Evolutionary conservation across 2,113 vertebrate species (phyloP).

Genomic region (Nerophis lumbriciformis): DNA sequence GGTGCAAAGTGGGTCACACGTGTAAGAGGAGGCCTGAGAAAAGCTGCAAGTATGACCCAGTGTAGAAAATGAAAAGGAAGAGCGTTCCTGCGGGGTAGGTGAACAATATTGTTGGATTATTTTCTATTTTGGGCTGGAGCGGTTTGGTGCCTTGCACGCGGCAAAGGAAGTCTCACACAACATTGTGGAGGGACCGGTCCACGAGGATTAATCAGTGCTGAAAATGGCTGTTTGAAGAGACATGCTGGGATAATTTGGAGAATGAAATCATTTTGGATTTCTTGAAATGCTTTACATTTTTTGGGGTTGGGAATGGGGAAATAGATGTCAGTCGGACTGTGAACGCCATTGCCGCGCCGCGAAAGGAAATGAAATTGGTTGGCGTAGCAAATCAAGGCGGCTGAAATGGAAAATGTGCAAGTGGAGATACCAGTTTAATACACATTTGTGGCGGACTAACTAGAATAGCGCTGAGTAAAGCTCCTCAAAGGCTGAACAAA

Average conservation of each 20-base stretch:
- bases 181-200: background rate
- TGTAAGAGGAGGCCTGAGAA: background rate
- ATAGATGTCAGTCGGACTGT: background rate
- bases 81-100: background rate
- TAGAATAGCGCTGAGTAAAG: background rate
- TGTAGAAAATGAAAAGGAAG: background rate
- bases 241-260: background rate
- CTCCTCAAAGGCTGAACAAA: background rate
- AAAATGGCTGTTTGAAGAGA: background rate
- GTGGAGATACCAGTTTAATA: background rate
- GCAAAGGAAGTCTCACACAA: background rate
- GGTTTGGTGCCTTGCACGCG: background rate
- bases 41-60: background rate
- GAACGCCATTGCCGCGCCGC: background rate
- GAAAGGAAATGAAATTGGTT: background rate
- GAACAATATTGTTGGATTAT: background rate
- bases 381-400: background rate
- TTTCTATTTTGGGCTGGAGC: slow-evolving; percentile 1
- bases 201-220: slow-evolving; percentile 1
- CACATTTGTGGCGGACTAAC: background rate
- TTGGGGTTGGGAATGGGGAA: background rate
- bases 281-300: too few relatives aligned
- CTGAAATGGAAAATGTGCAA: background rate
- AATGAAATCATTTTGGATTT: background rate
- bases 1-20: background rate